Conservation (phyloP, 2,113 vertebrate genomes). For the Saccopteryx leptura region DNA sequence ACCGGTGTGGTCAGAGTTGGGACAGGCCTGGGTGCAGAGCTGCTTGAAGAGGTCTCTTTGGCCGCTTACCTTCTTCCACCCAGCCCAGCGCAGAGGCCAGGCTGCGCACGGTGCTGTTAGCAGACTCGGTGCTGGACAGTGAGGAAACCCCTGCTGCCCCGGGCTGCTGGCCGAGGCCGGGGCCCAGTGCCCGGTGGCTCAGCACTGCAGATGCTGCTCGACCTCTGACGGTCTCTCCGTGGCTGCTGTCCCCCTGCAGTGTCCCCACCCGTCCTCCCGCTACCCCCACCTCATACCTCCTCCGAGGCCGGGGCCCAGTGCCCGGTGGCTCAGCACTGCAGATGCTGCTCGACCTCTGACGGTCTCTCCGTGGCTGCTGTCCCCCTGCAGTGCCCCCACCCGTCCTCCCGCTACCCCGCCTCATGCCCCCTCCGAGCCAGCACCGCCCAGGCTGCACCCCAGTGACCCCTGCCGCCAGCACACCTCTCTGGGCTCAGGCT, state of each 20-base stretch:
- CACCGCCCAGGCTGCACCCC: background rate
- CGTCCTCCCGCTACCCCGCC: fast-evolving
- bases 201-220: background rate
- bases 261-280: background rate
- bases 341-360: background rate
- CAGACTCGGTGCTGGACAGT: background rate
- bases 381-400: background rate
- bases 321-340: fast-evolving
- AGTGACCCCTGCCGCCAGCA: background rate
- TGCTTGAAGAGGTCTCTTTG: background rate
- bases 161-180: background rate
- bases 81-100: background rate
- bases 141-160: background rate
- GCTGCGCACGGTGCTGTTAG: background rate
- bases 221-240: background rate
- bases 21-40: background rate
- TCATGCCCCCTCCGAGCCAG: background rate
- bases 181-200: background rate
- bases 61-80: background rate
- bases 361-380: background rate
- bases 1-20: background rate
- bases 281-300: background rate
- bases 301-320: background rate
- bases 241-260: background rate
- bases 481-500: background rate